Evolutionary conservation across 1,140 invertebrate species (phyloP).

Genomic region (Euura saliciscinereae): DNA sequence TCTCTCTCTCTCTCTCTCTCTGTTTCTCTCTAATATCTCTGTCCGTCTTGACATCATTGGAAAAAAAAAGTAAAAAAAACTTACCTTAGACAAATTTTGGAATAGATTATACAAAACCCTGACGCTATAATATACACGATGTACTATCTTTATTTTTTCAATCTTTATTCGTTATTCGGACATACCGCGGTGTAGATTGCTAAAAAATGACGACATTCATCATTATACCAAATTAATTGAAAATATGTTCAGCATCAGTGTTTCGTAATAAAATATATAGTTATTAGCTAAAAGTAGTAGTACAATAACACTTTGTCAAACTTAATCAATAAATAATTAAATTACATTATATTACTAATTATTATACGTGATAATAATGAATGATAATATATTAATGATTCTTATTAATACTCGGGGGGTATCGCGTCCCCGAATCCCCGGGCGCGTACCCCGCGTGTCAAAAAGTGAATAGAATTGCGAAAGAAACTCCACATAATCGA

Average conservation of each 20-base stretch:
- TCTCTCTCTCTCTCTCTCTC: constrained; percentile 30
- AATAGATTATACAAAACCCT: constrained; percentile 39
- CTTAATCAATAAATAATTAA: constrained; percentile 64
- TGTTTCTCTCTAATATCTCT: constrained; percentile 39
- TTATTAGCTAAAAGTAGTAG: constrained; percentile 31
- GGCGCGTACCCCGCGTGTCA: background rate
- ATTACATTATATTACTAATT: constrained; percentile 61
- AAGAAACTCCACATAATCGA: background rate
- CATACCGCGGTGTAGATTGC: background rate
- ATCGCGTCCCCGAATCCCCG: background rate
- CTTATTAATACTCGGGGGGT: constrained; percentile 57
- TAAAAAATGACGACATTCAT: background rate
- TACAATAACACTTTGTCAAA: constrained; percentile 50
- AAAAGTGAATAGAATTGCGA: background rate
- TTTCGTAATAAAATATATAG: constrained; percentile 21
- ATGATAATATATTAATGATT: constrained; percentile 63
- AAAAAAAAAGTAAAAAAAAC: constrained; percentile 35
- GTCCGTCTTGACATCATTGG: constrained; percentile 34
- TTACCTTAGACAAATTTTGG: constrained; percentile 49
- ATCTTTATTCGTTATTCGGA: background rate
- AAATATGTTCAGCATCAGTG: constrained; percentile 19
- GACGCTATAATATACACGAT: background rate
- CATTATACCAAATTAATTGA: background rate
- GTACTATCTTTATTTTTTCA: background rate
- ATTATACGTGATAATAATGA: constrained; percentile 58